Percentiles rank a stretch among this genome's conserved stretches.
Evolutionary conservation across 2,113 vertebrate species (phyloP).

Genomic region (Varanus komodoensis): DNA sequence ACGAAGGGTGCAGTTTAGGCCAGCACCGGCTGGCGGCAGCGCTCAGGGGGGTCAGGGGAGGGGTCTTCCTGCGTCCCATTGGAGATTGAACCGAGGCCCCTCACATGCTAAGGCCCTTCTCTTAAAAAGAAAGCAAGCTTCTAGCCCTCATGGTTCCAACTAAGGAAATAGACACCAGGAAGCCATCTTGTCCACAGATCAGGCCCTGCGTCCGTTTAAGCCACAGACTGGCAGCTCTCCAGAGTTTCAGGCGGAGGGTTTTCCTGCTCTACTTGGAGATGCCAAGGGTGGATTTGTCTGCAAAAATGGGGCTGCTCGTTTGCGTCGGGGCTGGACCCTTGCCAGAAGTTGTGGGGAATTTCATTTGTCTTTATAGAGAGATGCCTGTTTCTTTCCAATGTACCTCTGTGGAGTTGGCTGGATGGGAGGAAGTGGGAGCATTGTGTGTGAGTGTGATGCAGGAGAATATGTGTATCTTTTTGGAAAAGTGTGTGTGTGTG

Average conservation of each 20-base stretch:
- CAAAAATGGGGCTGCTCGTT: neutral
- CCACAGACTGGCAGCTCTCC: neutral
- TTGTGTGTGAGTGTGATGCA: neutral
- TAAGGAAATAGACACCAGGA: no score
- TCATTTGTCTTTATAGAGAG: neutral
- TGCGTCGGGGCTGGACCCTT: neutral
- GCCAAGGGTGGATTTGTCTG: neutral
- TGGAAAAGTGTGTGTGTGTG: no score
- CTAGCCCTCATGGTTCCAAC: no score
- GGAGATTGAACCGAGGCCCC: no score
- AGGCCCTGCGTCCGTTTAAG: neutral
- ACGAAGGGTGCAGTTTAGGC: no score
- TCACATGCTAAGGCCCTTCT: no score
- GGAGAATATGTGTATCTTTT: neutral
- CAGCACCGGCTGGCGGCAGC: no score
- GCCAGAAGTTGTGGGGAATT: neutral
- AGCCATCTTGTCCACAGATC: neutral
- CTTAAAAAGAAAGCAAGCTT: no score
- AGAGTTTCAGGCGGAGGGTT: no score
- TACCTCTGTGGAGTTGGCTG: neutral
- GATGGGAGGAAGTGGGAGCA: neutral
- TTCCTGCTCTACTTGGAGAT: neutral
- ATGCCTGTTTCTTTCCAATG: neutral
- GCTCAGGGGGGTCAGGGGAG: no score
- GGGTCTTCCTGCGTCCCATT: no score